Evolutionary conservation across 2,113 vertebrate species (phyloP).

Genomic region (Trogon melanurus): DNA sequence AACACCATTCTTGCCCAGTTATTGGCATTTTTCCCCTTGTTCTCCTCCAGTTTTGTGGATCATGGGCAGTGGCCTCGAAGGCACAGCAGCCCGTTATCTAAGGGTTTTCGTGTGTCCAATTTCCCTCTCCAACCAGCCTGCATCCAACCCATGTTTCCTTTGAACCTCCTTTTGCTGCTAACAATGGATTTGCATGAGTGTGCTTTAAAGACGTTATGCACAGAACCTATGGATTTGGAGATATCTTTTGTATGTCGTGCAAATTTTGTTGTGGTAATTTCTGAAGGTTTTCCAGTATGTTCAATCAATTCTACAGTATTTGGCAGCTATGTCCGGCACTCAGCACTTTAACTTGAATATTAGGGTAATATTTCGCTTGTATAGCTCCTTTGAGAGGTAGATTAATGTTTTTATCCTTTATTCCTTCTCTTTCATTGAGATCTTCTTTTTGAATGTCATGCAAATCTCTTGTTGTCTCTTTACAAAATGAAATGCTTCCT

Average conservation of each 20-base stretch:
- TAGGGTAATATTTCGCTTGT: background rate
- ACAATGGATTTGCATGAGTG: background rate
- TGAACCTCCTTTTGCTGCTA: background rate
- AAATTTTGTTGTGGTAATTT: background rate
- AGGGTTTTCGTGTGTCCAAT: background rate
- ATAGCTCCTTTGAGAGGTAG: background rate
- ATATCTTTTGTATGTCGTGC: background rate
- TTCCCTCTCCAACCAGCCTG: background rate
- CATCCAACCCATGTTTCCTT: background rate
- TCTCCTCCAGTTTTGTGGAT: background rate
- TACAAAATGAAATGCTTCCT: background rate
- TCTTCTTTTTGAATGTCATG: background rate
- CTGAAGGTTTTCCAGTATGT: background rate
- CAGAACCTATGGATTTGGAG: background rate
- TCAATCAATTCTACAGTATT: background rate
- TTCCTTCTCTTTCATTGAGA: background rate
- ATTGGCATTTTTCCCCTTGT: background rate
- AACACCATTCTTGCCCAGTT: background rate
- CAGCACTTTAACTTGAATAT: background rate
- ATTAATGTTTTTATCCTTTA: background rate
- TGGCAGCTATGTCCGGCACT: background rate
- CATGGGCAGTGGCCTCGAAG: background rate
- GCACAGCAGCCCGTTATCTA: background rate
- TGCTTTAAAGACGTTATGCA: background rate
- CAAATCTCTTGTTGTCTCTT: background rate